Evolutionary conservation across 1,140 invertebrate genomes (phyloP).

Genomic region (Penaeus chinensis): DNA sequence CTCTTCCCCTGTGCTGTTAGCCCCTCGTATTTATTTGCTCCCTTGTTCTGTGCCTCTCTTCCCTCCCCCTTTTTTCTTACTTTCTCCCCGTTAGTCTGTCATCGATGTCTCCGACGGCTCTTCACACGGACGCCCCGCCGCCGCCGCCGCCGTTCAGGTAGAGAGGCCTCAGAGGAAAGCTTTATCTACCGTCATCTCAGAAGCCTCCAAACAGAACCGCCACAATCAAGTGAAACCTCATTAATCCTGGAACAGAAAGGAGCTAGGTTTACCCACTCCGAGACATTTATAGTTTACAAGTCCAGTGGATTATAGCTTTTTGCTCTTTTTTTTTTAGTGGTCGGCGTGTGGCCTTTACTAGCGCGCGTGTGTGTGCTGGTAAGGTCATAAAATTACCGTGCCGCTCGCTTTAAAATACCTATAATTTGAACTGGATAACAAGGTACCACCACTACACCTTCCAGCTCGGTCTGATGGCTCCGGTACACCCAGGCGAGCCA

Average conservation of each 20-base stretch:
- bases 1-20: neutral
- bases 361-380: constrained; percentile 15
- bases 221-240: too few relatives aligned
- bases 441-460: constrained; percentile 21
- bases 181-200: too few relatives aligned
- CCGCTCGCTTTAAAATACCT: constrained; percentile 41
- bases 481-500: too few relatives aligned
- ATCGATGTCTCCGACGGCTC: neutral
- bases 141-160: neutral
- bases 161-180: too few relatives aligned
- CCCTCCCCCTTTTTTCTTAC: neutral
- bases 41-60: neutral
- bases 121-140: neutral
- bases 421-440: constrained; percentile 47
- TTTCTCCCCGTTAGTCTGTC: neutral
- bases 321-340: neutral
- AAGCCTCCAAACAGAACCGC: too few relatives aligned
- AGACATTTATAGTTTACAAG: too few relatives aligned
- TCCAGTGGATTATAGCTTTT: too few relatives aligned
- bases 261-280: too few relatives aligned
- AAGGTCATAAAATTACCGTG: constrained; percentile 42
- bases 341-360: neutral
- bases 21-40: neutral
- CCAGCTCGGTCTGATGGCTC: neutral
- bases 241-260: too few relatives aligned